Evolutionary conservation across 1,140 invertebrate species (phyloP).

Genomic region (Zaprionus nigranus): DNA sequence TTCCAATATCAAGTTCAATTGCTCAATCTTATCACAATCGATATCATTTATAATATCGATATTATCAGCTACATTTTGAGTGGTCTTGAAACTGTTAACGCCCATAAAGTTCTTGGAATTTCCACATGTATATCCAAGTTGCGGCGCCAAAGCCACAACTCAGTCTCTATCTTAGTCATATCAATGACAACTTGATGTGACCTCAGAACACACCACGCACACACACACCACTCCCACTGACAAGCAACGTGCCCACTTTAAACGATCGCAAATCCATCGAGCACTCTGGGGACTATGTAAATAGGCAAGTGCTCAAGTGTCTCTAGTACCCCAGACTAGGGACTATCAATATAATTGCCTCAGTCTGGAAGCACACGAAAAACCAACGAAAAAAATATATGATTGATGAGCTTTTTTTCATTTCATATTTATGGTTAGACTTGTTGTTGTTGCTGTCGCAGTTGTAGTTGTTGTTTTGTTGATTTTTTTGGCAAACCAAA

Average conservation of each 20-base stretch:
- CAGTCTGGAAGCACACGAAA: conserved; percentile 31
- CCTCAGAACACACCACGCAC: neutral
- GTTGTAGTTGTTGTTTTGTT: conserved; percentile 8
- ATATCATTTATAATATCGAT: neutral
- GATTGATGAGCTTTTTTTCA: conserved; percentile 58
- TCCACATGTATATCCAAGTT: neutral
- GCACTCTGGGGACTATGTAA: conserved; percentile 51
- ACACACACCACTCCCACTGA: neutral
- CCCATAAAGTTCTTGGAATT: neutral
- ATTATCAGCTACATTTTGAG: neutral
- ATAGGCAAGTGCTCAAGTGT: conserved; percentile 54
- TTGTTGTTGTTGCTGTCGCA: neutral
- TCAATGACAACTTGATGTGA: conserved; percentile 25
- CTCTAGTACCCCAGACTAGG: conserved; percentile 66
- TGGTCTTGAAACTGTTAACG: neutral
- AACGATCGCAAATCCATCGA: conserved; percentile 49
- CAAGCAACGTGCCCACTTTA: conserved; percentile 35
- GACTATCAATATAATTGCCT: conserved; percentile 66
- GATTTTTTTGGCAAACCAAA: conserved; percentile 31
- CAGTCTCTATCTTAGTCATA: conserved; percentile 23
- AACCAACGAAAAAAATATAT: conserved; percentile 27
- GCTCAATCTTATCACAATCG: neutral
- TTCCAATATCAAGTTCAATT: neutral
- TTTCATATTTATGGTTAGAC: conserved; percentile 1
- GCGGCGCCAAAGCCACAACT: conserved; percentile 2